Evolutionary conservation across 2,888 invertebrate species (phyloP), one percentile per base, ranked within the genome.

Genomic region (Trachelus stipa): DNA sequence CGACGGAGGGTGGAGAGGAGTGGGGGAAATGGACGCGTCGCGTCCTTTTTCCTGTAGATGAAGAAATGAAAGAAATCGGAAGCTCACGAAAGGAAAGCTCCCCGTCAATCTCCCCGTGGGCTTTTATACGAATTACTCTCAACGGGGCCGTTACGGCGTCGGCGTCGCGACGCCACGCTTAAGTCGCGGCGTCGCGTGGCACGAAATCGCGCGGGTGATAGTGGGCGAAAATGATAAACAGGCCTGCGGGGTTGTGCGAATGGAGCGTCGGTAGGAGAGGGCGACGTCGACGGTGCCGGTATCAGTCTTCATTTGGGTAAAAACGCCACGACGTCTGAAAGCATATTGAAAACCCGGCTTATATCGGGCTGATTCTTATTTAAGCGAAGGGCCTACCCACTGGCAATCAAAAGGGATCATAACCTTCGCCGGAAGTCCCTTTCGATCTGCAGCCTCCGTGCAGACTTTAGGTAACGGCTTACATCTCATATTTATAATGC

Each of bases 391-490:
- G 74, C 75, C 69, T 73, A 34, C 69, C 35, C 34, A 73, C 73
- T 69, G 77, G 79, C 86, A 87, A 89, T 89, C 86, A 88, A 88
- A 87, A 85, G 83, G 88, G 86, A 88, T 88, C 85, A 80, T 81
- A 79, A 81, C 77, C 80, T 81, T 76, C 76, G 78, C 76, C 77
- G 74, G 79, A 75, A 79, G 77, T 75, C 73, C 76, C 80, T 30
- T 34, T 73, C 69, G 73, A 76, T 73, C 76, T 78, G 68, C 33
- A 68, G 69, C 69, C 69, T 76, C 75, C 73, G 69, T 71, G 77
- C 74, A 84, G 85, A 85, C 83, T 85, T 84, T 83, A 83, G 83
- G 83, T 82, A 84, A 84, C 81, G 81, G 84, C 83, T 87, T 82
- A 83, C 79, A 76, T 81, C 79, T 74, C 71, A 34, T 15, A 34